These are phyloP conservation scores for Spodoptera frugiperda DNA, from an alignment of 1,140 invertebrate species.

Conservation along the genomic window DNA sequence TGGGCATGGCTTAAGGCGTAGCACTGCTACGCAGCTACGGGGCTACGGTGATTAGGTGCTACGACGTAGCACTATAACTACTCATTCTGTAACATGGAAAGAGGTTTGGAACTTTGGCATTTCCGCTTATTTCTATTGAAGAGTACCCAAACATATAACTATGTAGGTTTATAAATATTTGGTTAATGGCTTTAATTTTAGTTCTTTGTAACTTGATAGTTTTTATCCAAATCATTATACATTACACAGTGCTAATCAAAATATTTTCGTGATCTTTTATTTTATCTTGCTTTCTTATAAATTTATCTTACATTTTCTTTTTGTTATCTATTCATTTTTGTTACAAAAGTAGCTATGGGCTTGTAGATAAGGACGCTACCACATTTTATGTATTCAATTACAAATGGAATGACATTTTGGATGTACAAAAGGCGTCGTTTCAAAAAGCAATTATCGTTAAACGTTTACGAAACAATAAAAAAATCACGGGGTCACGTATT, in stretches of 20 bases:
- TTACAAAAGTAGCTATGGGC: conserved; percentile 9
- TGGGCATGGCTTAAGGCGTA: background rate
- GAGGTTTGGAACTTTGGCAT: too few species aligned
- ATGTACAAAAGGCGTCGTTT: conserved; percentile 49
- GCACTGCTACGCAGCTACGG: background rate
- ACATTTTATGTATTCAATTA: conserved; percentile 46
- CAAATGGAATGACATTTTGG: conserved; percentile 48
- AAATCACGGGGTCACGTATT: conserved; percentile 62
- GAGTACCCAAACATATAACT: too few species aligned
- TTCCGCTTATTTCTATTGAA: too few species aligned
- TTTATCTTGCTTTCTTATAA: background rate
- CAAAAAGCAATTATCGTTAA: conserved; percentile 59
- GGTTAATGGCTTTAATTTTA: too few species aligned
- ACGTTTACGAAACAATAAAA: conserved; percentile 59
- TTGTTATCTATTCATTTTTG: conserved; percentile 9
- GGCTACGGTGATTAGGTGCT: background rate
- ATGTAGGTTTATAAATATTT: too few species aligned
- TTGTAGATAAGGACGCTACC: conserved; percentile 37
- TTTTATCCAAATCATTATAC: too few species aligned
- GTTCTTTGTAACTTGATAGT: too few species aligned
- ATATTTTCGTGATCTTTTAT: too few species aligned
- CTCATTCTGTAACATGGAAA: background rate
- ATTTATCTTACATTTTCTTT: conserved; percentile 12
- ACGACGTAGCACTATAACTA: conserved; percentile 6
- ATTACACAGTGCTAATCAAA: too few species aligned